phyloP scores from a whole-genome alignment of 2,113 vertebrate species.

The Lichenostomus cassidix region DNA sequence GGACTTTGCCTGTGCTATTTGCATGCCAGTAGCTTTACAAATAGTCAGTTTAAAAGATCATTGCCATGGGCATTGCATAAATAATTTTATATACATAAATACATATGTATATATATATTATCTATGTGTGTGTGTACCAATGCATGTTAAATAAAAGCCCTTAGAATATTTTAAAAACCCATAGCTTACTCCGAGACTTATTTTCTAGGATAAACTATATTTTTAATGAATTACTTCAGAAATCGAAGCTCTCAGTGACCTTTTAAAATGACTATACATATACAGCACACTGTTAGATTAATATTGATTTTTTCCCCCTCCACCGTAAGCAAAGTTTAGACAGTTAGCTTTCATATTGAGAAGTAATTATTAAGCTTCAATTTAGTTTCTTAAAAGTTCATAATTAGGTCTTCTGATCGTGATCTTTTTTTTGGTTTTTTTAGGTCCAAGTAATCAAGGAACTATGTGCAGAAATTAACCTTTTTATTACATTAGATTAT shows the following conservation, averaged over 20 bases:
- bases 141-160: constrained; percentile 4
- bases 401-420: constrained; percentile 15
- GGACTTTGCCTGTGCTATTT: not conserved
- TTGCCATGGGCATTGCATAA: constrained; percentile 26
- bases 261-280: constrained; percentile 54
- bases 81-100: constrained; percentile 37
- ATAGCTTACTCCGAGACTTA: not conserved
- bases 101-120: constrained; percentile 40
- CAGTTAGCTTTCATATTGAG: constrained; percentile 1
- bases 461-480: constrained; percentile 79
- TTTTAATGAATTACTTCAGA: constrained; percentile 30
- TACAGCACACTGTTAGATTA: constrained; percentile 19
- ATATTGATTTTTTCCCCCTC: not conserved
- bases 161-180: constrained; percentile 3
- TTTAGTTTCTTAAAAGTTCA: constrained; percentile 10
- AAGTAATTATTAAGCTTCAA: not conserved
- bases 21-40: not conserved
- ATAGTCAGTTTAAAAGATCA: constrained; percentile 55
- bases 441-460: constrained; percentile 66
- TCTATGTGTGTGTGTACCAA: not conserved
- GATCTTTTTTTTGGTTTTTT: not conserved
- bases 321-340: not conserved
- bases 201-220: constrained; percentile 18
- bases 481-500: constrained; percentile 79
- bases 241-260: not conserved